Evolutionary conservation across 2,888 invertebrate genomes (phyloP), one percentile per base, ranked within the genome.

Genomic region (Pseudolycoriella hygida): DNA sequence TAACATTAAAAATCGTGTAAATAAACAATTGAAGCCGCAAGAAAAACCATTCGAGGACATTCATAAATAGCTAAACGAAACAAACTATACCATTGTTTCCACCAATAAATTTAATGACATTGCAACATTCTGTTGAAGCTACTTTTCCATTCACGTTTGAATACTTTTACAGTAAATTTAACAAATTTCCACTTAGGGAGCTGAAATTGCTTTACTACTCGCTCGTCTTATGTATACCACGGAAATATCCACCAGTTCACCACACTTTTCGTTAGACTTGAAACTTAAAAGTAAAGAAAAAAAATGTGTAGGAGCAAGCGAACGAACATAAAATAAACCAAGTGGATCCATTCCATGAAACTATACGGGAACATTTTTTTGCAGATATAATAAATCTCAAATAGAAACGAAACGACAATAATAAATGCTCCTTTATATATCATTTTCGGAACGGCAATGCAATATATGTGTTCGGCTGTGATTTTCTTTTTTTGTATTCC

Each of bases 161-260:
- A 37, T 43, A 43, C 43, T 43, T 43, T 43, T 19, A 43, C 43
- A 43, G 43, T 43, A 43, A 43, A 43, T 43, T 43, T 32, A 43
- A 43, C 43, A 43, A 43, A 43, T 34, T 34, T 34, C 34, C 15
- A 34, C 34, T 34, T 34, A 34, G 34, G 34, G 34, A 34, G 5
- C 34, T 14, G 34, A 34, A 34, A 34, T 34, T 34, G 34, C 34
- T 34, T 34, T 34, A 34, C 34, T 34, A 34, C 34, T 34, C n/a
- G 25, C 8, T 25, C 25, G 25, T 25, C 25, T 25, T 25, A 25
- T 6, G 25, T 25, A 25, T 25, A 25, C 25, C 25, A 25, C 25
- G 25, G 5, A 25, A 25, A 25, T 25, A 25, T 25, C 25, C 25
- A 25, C 25, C 5, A 25, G 25, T 25, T 34, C 34, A 34, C 34